These are phyloP conservation scores for Chrysocyon brachyurus DNA, from an alignment of 2,797 vertebrate species.

Conservation along the genomic window DNA sequence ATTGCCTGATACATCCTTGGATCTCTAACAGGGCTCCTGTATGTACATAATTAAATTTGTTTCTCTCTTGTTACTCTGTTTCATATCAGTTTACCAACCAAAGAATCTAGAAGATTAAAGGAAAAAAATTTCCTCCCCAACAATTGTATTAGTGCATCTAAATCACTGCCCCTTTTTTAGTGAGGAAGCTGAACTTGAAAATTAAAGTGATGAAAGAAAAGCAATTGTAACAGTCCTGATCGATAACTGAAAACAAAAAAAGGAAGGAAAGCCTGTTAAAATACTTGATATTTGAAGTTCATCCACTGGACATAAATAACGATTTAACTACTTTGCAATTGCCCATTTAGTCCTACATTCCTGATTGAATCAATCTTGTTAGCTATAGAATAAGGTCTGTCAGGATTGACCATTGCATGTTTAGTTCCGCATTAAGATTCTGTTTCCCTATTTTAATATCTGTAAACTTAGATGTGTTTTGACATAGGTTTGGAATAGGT, in stretches of 20 bases:
- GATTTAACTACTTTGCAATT: background rate
- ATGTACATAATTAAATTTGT: background rate
- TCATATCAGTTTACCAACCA: background rate
- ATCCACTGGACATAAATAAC: background rate
- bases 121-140: background rate
- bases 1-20: background rate
- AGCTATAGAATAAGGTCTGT: background rate
- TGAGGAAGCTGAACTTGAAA: slow-evolving; percentile 52
- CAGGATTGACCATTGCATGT: background rate
- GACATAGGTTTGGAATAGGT: background rate
- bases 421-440: background rate
- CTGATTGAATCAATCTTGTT: background rate
- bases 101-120: background rate
- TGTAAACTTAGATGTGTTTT: background rate
- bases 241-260: background rate
- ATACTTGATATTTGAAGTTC: background rate
- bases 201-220: slow-evolving; percentile 4
- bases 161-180: background rate
- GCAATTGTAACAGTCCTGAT: background rate
- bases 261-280: background rate
- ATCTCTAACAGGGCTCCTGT: background rate
- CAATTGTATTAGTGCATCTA: background rate
- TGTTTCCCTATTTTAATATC: background rate
- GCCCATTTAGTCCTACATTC: background rate
- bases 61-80: background rate